Conservation (phyloP, 2,888 invertebrate genomes). For the Ophraella communa region DNA sequence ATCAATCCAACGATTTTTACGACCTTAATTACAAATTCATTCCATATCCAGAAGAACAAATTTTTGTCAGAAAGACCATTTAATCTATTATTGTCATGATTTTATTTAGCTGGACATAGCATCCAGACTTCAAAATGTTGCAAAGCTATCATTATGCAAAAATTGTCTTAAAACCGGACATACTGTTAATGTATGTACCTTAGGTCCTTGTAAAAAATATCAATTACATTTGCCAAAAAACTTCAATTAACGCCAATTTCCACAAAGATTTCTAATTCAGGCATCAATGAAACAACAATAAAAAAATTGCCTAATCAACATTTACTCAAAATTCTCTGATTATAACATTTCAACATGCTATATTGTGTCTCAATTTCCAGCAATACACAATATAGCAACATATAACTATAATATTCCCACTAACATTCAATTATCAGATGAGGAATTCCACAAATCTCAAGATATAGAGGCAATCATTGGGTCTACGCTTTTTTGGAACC, state of each 20-base stretch:
- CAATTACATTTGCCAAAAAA: conserved; percentile 5
- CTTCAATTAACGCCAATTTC: conserved; percentile 18
- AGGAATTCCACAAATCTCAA: conserved; percentile 16
- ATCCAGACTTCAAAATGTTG: too few species aligned
- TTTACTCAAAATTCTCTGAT: too few species aligned
- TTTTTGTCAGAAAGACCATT: too few species aligned
- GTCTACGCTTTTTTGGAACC: conserved; percentile 30
- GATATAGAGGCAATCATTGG: conserved; percentile 30
- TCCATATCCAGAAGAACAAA: neutral
- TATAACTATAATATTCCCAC: conserved; percentile 8
- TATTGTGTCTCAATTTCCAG: too few species aligned
- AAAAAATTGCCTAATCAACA: neutral
- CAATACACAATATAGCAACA: neutral
- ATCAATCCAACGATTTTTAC: neutral
- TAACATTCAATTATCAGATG: conserved; percentile 22
- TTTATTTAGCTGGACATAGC: too few species aligned
- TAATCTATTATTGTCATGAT: too few species aligned
- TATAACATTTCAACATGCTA: conserved; percentile 18
- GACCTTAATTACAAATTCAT: neutral
- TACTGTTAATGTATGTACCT: too few species aligned
- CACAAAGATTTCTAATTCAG: too few species aligned
- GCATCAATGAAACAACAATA: conserved; percentile 8
- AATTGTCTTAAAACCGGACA: too few species aligned
- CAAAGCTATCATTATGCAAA: too few species aligned
- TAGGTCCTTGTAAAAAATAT: too few species aligned